Evolutionary conservation across 2,797 vertebrate genomes (phyloP).

Genomic region (Thamnophis elegans): DNA sequence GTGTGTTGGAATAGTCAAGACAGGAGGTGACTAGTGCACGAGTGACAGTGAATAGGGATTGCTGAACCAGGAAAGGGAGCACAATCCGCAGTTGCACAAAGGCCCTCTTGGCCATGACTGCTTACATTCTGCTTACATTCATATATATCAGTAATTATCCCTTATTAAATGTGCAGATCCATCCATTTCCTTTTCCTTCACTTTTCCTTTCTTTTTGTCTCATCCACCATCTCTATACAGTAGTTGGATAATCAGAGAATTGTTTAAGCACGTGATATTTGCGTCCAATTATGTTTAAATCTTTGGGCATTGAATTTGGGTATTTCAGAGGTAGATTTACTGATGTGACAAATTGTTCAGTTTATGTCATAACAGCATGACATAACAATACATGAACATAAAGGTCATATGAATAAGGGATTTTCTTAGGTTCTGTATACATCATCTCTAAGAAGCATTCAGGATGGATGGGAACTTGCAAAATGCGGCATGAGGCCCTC

Average conservation of each 20-base stretch:
- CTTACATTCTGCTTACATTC: background rate
- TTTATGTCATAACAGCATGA: background rate
- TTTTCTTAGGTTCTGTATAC: background rate
- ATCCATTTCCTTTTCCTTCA: background rate
- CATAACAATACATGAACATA: background rate
- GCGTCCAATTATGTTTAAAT: background rate
- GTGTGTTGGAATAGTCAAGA: background rate
- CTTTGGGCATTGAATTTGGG: background rate
- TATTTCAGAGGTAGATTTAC: background rate
- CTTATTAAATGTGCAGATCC: background rate
- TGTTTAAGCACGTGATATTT: background rate
- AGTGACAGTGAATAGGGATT: background rate
- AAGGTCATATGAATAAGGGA: background rate
- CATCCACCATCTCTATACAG: background rate
- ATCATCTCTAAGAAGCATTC: background rate
- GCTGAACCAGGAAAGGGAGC: background rate
- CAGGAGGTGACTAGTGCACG: background rate
- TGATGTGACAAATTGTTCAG: background rate
- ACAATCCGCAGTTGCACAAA: background rate
- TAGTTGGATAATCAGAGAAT: background rate
- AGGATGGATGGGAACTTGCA: background rate
- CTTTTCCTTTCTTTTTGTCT: background rate
- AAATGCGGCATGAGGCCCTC: background rate
- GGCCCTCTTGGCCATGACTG: background rate
- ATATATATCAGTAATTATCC: background rate